phyloP scores from a whole-genome alignment of 2,888 invertebrate genomes.

The Tupiocoris notatus region DNA sequence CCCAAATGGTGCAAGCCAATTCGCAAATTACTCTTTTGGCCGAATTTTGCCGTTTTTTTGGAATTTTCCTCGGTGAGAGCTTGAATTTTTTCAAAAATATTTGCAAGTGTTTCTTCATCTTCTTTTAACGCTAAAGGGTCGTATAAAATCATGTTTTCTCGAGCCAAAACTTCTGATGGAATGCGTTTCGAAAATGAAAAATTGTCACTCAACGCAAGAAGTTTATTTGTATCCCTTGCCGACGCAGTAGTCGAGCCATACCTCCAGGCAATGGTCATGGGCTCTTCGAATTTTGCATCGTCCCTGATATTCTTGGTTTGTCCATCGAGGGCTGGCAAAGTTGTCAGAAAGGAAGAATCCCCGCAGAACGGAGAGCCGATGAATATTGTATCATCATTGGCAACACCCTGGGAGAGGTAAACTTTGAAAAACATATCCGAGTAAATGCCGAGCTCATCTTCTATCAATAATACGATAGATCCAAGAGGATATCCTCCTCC shows the following conservation, averaged over 20 bases:
- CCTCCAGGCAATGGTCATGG: constrained; percentile 33
- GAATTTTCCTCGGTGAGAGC: background rate
- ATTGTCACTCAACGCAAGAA: constrained; percentile 17
- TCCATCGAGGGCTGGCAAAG: constrained; percentile 7
- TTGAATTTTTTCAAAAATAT: background rate
- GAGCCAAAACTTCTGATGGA: background rate
- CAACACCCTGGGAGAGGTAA: constrained; percentile 18
- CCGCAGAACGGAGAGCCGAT: background rate
- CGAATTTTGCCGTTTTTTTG: background rate
- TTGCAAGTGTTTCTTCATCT: background rate
- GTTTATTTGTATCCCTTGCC: background rate
- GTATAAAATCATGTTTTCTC: background rate
- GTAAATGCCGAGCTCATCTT: constrained; percentile 21
- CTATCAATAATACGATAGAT: constrained; percentile 13
- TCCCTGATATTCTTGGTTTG: background rate
- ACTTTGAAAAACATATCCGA: constrained; percentile 26
- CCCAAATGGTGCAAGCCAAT: constrained; percentile 20
- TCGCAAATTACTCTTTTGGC: background rate
- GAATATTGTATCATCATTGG: constrained; percentile 16
- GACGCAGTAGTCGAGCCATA: background rate
- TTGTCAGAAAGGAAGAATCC: background rate
- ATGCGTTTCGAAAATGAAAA: constrained; percentile 26
- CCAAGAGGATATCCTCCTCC: constrained; percentile 34
- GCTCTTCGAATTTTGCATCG: background rate
- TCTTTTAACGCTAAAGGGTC: background rate